Percentiles rank a stretch among this genome's conserved stretches.
These are phyloP conservation scores for Ciconia boyciana DNA, from an alignment of 2,113 vertebrate genomes.

Conservation along the genomic window DNA sequence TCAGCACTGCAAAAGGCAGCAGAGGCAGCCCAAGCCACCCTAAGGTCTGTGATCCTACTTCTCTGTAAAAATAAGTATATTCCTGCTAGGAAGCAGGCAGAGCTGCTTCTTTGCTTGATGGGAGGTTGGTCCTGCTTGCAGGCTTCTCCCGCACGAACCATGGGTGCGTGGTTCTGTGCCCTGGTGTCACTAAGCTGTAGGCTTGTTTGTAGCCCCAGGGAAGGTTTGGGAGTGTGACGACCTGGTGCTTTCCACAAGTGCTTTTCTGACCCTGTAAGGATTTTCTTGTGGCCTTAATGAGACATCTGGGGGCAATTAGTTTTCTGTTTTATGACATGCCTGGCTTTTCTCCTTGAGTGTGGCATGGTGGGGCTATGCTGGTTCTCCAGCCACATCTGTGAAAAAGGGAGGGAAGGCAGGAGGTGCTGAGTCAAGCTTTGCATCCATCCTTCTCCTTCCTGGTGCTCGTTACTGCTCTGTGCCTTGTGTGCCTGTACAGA, in stretches of 20 bases:
- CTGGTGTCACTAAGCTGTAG: background rate
- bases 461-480: background rate
- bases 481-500: background rate
- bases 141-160: fast-evolving
- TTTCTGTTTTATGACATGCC: background rate
- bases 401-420: background rate
- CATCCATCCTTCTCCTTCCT: background rate
- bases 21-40: background rate
- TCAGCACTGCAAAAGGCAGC: background rate
- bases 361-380: background rate
- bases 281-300: slow-evolving; percentile 34
- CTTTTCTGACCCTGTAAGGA: background rate
- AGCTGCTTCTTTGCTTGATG: background rate
- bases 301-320: slow-evolving; percentile 41
- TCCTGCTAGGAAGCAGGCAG: background rate
- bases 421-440: background rate
- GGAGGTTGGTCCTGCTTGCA: background rate
- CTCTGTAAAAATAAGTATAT: background rate
- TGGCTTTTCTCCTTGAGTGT: background rate
- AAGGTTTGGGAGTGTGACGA: background rate
- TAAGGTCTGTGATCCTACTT: background rate
- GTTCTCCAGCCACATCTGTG: background rate
- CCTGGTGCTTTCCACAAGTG: background rate
- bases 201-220: background rate
- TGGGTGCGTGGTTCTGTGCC: fast-evolving